Evolutionary conservation across 2,113 vertebrate species (phyloP), one percentile per base, ranked within the genome.

Genomic region (Rutilus rutilus): DNA sequence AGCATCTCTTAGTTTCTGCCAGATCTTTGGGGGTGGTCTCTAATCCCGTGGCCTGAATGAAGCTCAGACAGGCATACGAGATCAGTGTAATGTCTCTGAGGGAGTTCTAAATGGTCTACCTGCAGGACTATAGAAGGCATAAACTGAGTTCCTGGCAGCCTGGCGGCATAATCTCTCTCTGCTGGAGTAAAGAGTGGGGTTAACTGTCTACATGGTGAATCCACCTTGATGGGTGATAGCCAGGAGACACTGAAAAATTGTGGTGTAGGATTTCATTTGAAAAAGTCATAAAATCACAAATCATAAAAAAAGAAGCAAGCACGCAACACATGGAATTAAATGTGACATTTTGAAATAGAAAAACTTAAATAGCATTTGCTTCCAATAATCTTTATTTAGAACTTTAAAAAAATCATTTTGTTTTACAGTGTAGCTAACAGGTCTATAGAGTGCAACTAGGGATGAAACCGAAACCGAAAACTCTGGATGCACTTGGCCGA

Each of bases 111-210:
- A 82, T 54, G 45, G 36, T 73, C 64, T 47, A 80, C 77, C 77
- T 74, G 82, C 65, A 73, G 82, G 67, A 57, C 67, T 62, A 82
- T 62, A 82, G 65, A 75, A 73, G 62, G 36, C 67, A 65, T 75
- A 54, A 86, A 82, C 76, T 11, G 82, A 62, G 86, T 54, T 50
- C 25, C 60, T 69, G 77, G 75, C 67, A 59, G 60, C 33, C 73
- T 14, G 23, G 65, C 25, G 9, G 6, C 39, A 21, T 84, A 81
- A 80, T 85, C 78, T 64, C 69, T 62, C 60, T 85, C 78, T 84
- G 54, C 76, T 67, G 76, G 82, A 75, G 39, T 36, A 17, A 54
- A 57, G 30, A 21, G 27, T 42, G 33, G 23, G 36, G 62, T 82
- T 74, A 71, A 71, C 54, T 3, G 50, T 50, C 52, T 17, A 52